Conservation (phyloP, 2,113 vertebrate genomes). For the Cairina moschata region DNA sequence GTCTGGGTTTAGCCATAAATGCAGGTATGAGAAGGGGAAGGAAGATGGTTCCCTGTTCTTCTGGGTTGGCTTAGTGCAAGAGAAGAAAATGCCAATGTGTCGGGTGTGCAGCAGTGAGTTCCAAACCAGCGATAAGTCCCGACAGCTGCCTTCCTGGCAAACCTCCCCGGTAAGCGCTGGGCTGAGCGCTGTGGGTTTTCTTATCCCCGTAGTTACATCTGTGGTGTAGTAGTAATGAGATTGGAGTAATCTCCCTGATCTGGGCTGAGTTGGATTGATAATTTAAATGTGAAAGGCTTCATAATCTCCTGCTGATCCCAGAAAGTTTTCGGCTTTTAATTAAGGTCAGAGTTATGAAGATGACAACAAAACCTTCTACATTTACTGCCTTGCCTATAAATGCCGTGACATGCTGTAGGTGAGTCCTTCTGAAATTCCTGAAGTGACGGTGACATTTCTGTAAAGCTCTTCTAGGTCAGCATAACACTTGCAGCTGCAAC, state of each 20-base stretch:
- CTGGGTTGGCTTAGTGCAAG: neutral
- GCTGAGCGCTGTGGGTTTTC: neutral
- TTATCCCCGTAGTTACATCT: neutral
- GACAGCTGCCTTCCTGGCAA: neutral
- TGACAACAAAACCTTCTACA: conserved; percentile 8
- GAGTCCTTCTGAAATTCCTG: neutral
- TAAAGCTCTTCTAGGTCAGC: neutral
- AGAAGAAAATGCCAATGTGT: neutral
- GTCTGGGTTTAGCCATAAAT: neutral
- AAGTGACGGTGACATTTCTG: neutral
- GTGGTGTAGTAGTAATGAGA: conserved; percentile 43
- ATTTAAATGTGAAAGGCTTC: conserved; percentile 56
- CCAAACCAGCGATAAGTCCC: neutral
- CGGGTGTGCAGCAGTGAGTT: neutral
- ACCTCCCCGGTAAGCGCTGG: neutral
- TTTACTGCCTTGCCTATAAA: conserved; percentile 24
- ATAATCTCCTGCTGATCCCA: conserved; percentile 40
- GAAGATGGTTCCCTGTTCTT: neutral
- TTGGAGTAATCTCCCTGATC: conserved; percentile 19
- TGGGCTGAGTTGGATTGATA: neutral
- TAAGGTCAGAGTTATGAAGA: conserved; percentile 44
- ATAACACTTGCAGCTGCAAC: neutral
- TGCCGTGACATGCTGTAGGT: neutral
- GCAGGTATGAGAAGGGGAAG: neutral
- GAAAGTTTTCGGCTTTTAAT: conserved; percentile 55